Conservation (phyloP, 2,113 vertebrate species). For the Rhombomys opimus region DNA sequence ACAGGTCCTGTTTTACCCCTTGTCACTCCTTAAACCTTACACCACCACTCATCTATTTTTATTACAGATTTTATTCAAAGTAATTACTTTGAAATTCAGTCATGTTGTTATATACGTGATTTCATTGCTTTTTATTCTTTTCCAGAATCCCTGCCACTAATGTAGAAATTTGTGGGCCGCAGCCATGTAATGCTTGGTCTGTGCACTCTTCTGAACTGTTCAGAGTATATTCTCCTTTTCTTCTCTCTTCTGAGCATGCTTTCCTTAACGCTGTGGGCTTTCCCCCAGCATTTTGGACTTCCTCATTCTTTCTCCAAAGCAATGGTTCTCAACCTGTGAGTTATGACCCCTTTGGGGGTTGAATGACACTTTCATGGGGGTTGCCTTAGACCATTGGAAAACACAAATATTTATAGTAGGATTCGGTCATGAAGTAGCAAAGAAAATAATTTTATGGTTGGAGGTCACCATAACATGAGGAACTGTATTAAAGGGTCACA, state of each 20-base stretch:
- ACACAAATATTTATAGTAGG: neutral
- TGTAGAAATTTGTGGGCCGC: neutral
- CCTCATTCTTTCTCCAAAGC: neutral
- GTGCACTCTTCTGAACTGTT: neutral
- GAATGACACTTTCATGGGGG: neutral
- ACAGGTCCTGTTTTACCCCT: neutral
- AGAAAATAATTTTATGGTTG: neutral
- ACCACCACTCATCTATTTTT: neutral
- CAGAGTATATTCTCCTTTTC: neutral
- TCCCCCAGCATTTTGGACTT: neutral
- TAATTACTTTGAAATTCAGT: neutral
- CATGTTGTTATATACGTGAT: constrained; percentile 28
- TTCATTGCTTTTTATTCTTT: neutral
- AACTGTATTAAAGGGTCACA: neutral
- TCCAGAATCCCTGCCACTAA: neutral
- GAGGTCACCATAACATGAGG: neutral
- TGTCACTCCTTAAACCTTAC: neutral
- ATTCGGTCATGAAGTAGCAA: neutral
- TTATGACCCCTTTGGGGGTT: neutral
- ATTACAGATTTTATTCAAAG: constrained; percentile 10
- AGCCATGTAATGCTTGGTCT: neutral
- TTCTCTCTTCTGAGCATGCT: neutral
- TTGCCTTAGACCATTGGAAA: neutral
- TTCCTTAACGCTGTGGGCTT: neutral
- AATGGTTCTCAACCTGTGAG: neutral